Evolutionary conservation across 2,888 invertebrate genomes (phyloP).

Genomic region (Rotaria magnacalcarata): DNA sequence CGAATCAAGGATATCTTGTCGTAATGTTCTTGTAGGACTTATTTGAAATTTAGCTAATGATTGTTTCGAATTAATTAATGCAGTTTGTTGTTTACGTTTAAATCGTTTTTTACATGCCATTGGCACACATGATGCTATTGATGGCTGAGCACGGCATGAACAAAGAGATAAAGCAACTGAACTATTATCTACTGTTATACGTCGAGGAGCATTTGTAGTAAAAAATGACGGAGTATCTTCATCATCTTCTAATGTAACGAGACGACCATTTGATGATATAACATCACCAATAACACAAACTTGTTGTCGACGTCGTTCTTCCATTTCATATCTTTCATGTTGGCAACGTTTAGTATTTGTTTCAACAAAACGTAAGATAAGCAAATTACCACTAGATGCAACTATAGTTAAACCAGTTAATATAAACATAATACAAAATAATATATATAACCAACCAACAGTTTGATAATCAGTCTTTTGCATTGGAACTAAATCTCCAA

Average conservation of each 20-base stretch:
- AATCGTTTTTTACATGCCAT: neutral
- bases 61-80: neutral
- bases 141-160: neutral
- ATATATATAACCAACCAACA: slow-evolving; percentile 90
- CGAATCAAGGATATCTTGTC: neutral
- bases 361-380: slow-evolving; percentile 93
- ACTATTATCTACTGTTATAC: neutral
- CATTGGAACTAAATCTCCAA: slow-evolving; percentile 97
- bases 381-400: slow-evolving; percentile 90
- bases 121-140: neutral
- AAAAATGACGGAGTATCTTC: neutral
- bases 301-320: slow-evolving; percentile 84
- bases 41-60: neutral
- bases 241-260: neutral
- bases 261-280: slow-evolving; percentile 64
- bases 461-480: slow-evolving; percentile 89
- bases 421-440: slow-evolving; percentile 90
- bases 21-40: neutral
- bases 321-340: slow-evolving; percentile 79
- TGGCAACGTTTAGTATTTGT: slow-evolving; percentile 93
- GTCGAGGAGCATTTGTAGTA: neutral
- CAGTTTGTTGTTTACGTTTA: neutral
- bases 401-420: slow-evolving; percentile 94
- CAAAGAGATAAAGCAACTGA: slow-evolving; percentile 7
- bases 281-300: slow-evolving; percentile 91